phyloP scores from a whole-genome alignment of 2,888 invertebrate genomes.

The Luperina nickerlii region DNA sequence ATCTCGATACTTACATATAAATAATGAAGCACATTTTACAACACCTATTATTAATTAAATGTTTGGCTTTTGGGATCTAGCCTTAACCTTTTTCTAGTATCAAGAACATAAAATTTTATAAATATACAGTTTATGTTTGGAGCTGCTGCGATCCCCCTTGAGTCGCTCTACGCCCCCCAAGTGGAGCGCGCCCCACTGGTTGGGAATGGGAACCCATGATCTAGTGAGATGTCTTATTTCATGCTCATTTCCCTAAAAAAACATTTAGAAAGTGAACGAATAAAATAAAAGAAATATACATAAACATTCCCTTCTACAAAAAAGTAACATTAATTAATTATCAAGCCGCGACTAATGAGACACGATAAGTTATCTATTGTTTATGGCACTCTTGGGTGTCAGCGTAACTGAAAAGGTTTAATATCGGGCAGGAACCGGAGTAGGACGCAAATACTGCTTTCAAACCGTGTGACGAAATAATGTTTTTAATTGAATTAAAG shows the following conservation, averaged over 20 bases:
- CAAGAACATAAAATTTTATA: background rate
- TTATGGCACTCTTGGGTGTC: background rate
- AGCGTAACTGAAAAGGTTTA: background rate
- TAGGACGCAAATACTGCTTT: background rate
- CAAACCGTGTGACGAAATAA: background rate
- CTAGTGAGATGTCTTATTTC: background rate
- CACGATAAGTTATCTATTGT: slow-evolving; percentile 27
- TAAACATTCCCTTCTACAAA: background rate
- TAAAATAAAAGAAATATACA: background rate
- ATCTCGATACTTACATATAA: background rate
- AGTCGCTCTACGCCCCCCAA: background rate
- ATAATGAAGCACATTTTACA: background rate
- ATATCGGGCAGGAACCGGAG: background rate
- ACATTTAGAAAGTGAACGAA: background rate
- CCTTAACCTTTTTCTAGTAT: background rate
- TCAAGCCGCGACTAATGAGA: slow-evolving; percentile 14
- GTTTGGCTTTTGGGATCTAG: background rate
- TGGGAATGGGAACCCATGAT: background rate
- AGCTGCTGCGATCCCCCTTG: background rate
- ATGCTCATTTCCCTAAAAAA: background rate
- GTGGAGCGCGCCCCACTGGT: background rate
- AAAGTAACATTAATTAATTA: slow-evolving; percentile 10
- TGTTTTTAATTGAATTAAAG: background rate
- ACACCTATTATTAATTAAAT: background rate
- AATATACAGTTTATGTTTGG: background rate